Percentiles rank a stretch among this genome's conserved stretches.
phyloP scores from a whole-genome alignment of 2,888 invertebrate species.

The Molorchus minor region DNA sequence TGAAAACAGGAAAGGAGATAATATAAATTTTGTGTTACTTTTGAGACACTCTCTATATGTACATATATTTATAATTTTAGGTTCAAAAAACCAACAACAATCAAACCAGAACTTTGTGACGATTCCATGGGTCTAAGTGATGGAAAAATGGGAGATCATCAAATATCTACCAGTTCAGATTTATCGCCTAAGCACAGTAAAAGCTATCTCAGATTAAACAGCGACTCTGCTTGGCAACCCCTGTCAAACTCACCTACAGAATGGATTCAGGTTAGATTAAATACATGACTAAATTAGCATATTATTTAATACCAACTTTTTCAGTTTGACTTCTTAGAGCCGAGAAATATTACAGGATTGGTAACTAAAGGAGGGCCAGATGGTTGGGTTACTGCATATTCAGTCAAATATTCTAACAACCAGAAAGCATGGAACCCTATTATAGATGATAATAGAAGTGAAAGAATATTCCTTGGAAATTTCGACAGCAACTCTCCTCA shows the following conservation, averaged over 20 bases:
- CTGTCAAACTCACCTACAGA: constrained; percentile 73
- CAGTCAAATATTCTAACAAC: constrained; percentile 78
- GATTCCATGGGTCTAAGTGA: constrained; percentile 79
- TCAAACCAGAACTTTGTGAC: constrained; percentile 63
- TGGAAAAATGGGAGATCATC: constrained; percentile 69
- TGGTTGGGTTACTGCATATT: constrained; percentile 81
- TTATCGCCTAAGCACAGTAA: constrained; percentile 58
- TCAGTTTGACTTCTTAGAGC: constrained; percentile 80
- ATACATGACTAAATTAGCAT: not conserved
- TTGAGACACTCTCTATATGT: not conserved
- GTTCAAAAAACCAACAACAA: not conserved
- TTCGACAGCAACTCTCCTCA: constrained; percentile 71
- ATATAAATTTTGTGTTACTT: no score
- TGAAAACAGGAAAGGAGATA: no score
- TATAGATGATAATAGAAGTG: constrained; percentile 66
- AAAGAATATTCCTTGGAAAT: constrained; percentile 77
- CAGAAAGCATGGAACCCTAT: constrained; percentile 76
- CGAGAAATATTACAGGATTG: constrained; percentile 81
- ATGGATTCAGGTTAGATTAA: constrained; percentile 72
- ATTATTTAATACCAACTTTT: constrained; percentile 34
- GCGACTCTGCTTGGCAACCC: constrained; percentile 72
- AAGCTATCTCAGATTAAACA: constrained; percentile 63
- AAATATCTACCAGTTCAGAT: constrained; percentile 74
- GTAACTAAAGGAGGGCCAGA: constrained; percentile 75
- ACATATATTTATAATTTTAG: no score